Percentiles rank a stretch among this genome's conserved stretches.
phyloP scores from a whole-genome alignment of 2,113 vertebrate genomes.

The Dunckerocampus dactyliophorus region DNA sequence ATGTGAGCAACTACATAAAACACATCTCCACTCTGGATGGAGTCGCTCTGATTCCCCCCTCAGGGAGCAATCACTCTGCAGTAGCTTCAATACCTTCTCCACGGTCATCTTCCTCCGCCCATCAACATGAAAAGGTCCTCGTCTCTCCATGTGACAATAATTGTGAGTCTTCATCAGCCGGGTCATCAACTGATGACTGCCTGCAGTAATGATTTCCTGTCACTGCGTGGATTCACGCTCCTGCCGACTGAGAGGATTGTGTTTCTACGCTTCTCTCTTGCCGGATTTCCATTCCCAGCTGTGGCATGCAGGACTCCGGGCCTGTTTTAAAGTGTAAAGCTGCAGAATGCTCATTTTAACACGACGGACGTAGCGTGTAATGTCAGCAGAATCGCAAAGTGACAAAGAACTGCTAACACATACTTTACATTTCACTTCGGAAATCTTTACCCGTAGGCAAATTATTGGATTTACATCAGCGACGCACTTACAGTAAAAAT shows the following conservation, averaged over 20 bases:
- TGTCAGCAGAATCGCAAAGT: neutral
- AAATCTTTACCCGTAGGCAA: too few relatives aligned
- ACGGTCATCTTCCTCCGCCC: constrained; percentile 25
- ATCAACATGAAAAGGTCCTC: constrained; percentile 15
- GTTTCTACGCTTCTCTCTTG: neutral
- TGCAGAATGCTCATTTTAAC: neutral
- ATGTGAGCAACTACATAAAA: constrained; percentile 1
- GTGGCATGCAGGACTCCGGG: neutral
- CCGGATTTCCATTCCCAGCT: neutral
- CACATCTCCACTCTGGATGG: constrained; percentile 14
- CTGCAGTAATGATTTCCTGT: constrained; percentile 29
- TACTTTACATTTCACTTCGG: neutral
- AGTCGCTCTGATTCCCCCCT: constrained; percentile 24
- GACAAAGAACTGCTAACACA: neutral
- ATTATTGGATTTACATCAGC: too few relatives aligned
- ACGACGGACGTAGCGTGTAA: neutral
- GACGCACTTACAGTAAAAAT: too few relatives aligned
- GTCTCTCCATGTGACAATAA: constrained; percentile 19
- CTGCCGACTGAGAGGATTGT: neutral
- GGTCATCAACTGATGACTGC: neutral
- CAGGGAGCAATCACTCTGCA: constrained; percentile 31
- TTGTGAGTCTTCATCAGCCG: constrained; percentile 13
- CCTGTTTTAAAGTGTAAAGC: neutral
- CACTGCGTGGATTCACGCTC: constrained; percentile 11
- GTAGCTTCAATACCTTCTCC: constrained; percentile 21